Evolutionary conservation across 2,113 vertebrate genomes (phyloP), one percentile per base, ranked within the genome.

Genomic region (Neogale vison): DNA sequence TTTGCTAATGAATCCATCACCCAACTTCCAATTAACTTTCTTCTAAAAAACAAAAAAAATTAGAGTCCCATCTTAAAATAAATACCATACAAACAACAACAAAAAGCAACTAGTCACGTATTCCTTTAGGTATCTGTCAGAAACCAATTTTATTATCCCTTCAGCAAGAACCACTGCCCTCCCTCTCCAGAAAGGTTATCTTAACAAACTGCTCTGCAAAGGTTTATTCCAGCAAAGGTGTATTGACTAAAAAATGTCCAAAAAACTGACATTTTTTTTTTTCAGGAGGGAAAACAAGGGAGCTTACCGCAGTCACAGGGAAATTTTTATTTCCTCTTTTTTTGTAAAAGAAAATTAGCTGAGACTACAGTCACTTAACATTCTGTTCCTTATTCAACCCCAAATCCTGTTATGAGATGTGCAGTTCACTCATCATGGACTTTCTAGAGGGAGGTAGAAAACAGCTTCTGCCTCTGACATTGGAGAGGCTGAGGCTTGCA

Each of bases 171-270:
- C 31, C 57, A 79, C 7, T 21, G 71, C 4, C 21, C 21, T 14
- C 6, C 4, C 18, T 47, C 5, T 14, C 42, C 39, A 74, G 21
- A 57, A 94, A 76, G 26, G 23, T 42, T 59, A 80, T 39, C 45
- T 90, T 90, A 95, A 92, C 67, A 81, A 93, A 42, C 29, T 42
- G 57, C 52, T 76, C 11, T 85, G 77, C 57, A 83, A 69, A 95
- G 17, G 21, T 67, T 90, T 91, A 87, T 52, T 55, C 87, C 65
- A 93, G 82, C 34, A n/a, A n/a, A n/a, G n/a, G n/a, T n/a, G n/a
- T n/a, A n/a, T n/a, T n/a, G n/a, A n/a, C n/a, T n/a, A n/a, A n/a
- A n/a, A n/a, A n/a, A n/a, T n/a, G n/a, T n/a, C n/a, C n/a, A n/a
- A n/a, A n/a, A n/a, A n/a, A n/a, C n/a, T n/a, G n/a, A 6, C n/a